phyloP scores from a whole-genome alignment of 1,140 invertebrate species.

The Hesperophylax magnus region DNA sequence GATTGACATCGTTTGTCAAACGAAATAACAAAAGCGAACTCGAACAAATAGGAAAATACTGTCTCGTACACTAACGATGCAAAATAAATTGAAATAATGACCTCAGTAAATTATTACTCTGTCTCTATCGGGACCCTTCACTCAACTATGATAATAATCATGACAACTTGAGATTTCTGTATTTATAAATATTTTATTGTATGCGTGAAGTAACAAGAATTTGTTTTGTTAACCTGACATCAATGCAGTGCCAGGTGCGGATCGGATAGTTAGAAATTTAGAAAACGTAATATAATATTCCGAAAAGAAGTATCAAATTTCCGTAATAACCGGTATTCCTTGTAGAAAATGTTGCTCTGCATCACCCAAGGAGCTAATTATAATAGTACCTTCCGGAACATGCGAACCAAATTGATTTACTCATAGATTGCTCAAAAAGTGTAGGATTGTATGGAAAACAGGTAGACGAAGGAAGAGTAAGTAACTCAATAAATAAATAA shows the following conservation, averaged over 20 bases:
- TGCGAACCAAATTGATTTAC: no score
- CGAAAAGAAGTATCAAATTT: no score
- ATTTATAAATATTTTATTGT: conserved; percentile 1
- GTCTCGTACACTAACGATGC: neutral
- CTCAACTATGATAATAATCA: conserved; percentile 13
- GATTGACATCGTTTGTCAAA: no score
- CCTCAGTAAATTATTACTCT: neutral
- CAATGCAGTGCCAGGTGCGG: neutral
- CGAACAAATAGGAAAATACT: no score
- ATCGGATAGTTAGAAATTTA: neutral
- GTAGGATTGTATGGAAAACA: neutral
- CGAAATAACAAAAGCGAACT: no score
- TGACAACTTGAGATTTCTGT: conserved; percentile 24
- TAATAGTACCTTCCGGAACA: no score
- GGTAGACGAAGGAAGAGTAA: no score
- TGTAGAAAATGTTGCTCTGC: no score
- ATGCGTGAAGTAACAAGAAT: neutral
- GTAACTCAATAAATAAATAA: no score
- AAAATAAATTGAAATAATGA: conserved; percentile 18
- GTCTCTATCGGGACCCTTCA: conserved; percentile 5
- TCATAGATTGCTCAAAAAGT: neutral
- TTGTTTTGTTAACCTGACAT: conserved; percentile 18
- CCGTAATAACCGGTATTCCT: no score
- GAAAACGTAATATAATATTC: no score
- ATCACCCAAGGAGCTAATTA: no score